Percentiles rank a stretch among this genome's conserved stretches.
Conservation (phyloP, 2,797 vertebrate species). For the Tapera naevia region DNA sequence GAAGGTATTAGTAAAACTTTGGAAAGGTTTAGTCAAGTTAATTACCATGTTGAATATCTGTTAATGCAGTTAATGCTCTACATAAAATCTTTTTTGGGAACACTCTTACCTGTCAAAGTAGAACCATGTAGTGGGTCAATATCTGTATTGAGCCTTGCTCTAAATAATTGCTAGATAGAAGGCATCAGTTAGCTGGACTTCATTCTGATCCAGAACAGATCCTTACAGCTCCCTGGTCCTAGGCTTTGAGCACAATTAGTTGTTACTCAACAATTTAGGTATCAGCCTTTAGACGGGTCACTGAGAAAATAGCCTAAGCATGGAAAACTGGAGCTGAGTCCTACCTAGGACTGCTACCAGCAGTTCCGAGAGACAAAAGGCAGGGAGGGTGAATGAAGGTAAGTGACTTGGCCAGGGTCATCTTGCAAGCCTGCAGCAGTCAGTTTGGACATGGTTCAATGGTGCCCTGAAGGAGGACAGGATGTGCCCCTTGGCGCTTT, state of each 20-base stretch:
- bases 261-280: neutral
- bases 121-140: neutral
- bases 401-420: neutral
- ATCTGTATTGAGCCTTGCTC: neutral
- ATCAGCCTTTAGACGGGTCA: neutral
- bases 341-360: neutral
- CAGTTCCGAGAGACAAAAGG: neutral
- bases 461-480: neutral
- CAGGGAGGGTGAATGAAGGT: too few relatives aligned
- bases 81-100: neutral
- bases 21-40: neutral
- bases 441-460: fast-evolving
- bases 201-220: neutral
- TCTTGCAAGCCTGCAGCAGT: neutral
- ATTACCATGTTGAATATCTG: neutral
- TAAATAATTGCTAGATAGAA: neutral
- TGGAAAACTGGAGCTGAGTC: neutral
- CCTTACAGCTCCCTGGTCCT: neutral
- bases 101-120: neutral
- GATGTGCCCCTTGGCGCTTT: neutral
- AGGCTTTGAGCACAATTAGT: neutral
- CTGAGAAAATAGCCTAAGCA: neutral
- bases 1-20: neutral
- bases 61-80: neutral
- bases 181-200: neutral